Evolutionary conservation across 2,888 invertebrate species (phyloP).

Genomic region (Plagodis dolabraria): DNA sequence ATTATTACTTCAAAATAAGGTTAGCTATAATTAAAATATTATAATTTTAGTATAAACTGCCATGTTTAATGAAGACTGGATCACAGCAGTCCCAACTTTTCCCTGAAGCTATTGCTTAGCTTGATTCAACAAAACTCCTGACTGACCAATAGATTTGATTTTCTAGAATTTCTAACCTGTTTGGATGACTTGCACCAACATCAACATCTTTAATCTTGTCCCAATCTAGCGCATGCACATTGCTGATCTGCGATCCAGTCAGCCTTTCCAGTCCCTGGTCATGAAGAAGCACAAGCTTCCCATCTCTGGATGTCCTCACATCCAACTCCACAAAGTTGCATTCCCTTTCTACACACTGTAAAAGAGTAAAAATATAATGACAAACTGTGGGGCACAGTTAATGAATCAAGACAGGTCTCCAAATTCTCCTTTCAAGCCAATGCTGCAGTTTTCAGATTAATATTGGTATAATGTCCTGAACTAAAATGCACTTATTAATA

Average conservation of each 20-base stretch:
- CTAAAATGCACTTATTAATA: no score
- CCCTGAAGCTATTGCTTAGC: no score
- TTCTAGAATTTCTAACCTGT: constrained; percentile 79
- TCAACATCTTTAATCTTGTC: constrained; percentile 86
- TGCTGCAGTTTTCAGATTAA: no score
- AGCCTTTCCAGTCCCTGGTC: constrained; percentile 89
- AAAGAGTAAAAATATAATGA: neutral
- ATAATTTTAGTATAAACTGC: no score
- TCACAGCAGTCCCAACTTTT: no score
- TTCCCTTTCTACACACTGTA: constrained; percentile 88
- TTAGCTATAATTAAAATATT: no score
- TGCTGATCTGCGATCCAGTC: constrained; percentile 79
- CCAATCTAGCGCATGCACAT: constrained; percentile 85
- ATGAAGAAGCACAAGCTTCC: constrained; percentile 90
- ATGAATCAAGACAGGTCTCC: neutral
- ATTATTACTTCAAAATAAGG: no score
- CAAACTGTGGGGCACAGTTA: neutral
- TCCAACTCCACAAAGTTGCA: constrained; percentile 92
- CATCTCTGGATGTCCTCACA: constrained; percentile 89
- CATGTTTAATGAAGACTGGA: no score
- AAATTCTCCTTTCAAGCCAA: no score
- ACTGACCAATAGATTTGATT: no score
- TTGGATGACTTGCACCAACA: constrained; percentile 88
- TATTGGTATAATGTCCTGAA: no score
- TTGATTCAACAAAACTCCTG: no score